Conservation (phyloP, 2,797 vertebrate species). For the Bovichtus variegatus region DNA sequence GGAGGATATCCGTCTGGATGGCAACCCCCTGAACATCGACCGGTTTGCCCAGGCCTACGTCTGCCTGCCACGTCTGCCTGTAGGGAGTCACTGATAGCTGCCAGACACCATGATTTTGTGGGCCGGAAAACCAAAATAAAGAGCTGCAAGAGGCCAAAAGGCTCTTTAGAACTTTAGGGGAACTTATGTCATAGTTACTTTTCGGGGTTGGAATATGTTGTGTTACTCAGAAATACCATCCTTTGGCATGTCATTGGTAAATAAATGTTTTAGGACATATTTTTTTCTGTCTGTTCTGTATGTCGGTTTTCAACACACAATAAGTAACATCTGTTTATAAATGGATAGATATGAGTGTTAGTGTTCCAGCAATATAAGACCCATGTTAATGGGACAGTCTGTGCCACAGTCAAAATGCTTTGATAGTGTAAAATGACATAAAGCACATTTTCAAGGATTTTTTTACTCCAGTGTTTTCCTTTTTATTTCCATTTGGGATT, state of each 20-base stretch:
- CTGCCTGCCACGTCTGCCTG: slow-evolving; percentile 89
- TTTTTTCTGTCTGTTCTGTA: not conserved
- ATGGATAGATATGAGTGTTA: not conserved
- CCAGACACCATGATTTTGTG: not conserved
- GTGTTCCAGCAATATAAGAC: not conserved
- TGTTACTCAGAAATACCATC: not conserved
- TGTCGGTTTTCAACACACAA: not conserved
- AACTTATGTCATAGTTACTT: not conserved
- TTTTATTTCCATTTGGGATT: not conserved
- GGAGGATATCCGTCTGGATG: slow-evolving; percentile 89
- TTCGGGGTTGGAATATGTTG: not conserved
- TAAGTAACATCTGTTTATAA: not conserved
- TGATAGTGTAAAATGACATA: not conserved
- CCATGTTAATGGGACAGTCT: not conserved
- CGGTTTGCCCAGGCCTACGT: slow-evolving; percentile 82
- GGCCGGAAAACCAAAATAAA: not conserved
- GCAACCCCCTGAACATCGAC: slow-evolving; percentile 88
- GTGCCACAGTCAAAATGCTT: not conserved
- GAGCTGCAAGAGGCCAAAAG: not conserved
- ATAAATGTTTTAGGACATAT: not conserved
- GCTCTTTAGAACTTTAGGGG: no score
- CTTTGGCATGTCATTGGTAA: not conserved
- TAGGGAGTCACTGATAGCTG: slow-evolving; percentile 53
- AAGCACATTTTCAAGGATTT: no score
- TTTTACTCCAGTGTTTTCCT: not conserved